phyloP scores from a whole-genome alignment of 92 coral and sea anemone genomes.

The Virgularia gustaviana region DNA sequence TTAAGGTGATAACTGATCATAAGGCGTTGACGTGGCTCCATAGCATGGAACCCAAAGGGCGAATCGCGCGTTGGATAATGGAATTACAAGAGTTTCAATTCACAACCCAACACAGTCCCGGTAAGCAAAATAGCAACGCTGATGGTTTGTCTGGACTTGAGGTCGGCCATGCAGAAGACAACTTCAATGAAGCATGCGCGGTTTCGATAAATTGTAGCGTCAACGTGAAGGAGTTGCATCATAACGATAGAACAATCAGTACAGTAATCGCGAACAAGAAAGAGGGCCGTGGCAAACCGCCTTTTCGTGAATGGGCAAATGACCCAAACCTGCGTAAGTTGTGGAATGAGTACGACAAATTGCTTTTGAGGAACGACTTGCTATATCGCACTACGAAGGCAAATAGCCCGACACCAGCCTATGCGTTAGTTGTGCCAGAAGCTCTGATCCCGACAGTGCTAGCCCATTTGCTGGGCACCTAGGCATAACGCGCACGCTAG shows the following conservation, averaged over 20 bases:
- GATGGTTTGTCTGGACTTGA: constrained; percentile 23
- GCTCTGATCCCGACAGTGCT: neutral
- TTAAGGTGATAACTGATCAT: constrained; percentile 8
- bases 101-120: constrained; percentile 1
- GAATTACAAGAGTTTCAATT: constrained; percentile 46
- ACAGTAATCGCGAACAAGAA: constrained; percentile 4
- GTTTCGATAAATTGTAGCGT: neutral
- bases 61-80: constrained; percentile 35
- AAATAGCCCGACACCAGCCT: constrained; percentile 6
- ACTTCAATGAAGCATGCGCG: neutral
- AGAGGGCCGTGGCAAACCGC: neutral
- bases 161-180: too few relatives aligned
- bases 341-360: constrained; percentile 10
- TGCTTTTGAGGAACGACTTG: constrained; percentile 1
- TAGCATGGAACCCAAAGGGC: constrained; percentile 29
- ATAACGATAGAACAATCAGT: neutral
- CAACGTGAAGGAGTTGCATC: neutral
- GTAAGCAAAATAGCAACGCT: constrained; percentile 23
- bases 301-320: constrained; percentile 3
- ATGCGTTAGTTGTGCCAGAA: constrained; percentile 20
- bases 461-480: constrained; percentile 16
- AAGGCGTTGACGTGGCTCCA: constrained; percentile 31
- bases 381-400: neutral
- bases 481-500: constrained; percentile 5
- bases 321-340: constrained; percentile 3